A percentile compares a stretch with the other conserved stretches of the same genome.
Conservation (phyloP, 2,113 vertebrate species). For the Oriolus oriolus region DNA sequence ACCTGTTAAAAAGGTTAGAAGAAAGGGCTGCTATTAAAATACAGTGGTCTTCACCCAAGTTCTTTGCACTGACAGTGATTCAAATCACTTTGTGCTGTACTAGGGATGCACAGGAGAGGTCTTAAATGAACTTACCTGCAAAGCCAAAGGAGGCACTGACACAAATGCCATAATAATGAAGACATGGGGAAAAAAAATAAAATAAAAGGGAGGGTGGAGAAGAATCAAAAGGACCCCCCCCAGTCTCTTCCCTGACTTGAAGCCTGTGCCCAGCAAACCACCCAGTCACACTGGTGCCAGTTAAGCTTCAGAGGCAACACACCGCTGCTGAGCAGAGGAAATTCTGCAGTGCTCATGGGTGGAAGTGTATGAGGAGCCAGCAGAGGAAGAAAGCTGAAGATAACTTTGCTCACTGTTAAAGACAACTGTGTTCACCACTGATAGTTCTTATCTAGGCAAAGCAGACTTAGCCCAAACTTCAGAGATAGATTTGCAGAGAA, state of each 20-base stretch:
- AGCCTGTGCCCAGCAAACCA: not conserved
- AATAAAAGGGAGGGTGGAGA: not conserved
- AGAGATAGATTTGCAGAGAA: not conserved
- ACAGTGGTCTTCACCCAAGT: not conserved
- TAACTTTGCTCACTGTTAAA: not conserved
- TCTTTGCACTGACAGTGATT: not conserved
- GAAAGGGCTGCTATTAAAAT: not conserved
- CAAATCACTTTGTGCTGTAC: not conserved
- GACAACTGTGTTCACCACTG: not conserved
- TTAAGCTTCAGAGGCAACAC: not conserved
- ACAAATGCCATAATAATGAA: not conserved
- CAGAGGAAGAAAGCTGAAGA: conserved; percentile 1
- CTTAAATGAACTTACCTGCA: not conserved
- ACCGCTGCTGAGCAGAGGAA: not conserved
- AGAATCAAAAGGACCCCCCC: not conserved
- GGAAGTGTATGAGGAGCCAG: not conserved
- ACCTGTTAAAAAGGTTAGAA: not conserved
- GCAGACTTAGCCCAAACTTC: not conserved
- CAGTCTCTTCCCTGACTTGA: not conserved
- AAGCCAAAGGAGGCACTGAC: not conserved
- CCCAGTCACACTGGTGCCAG: not conserved
- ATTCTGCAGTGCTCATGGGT: not conserved
- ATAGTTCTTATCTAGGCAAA: not conserved
- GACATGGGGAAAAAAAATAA: rapidly evolving
- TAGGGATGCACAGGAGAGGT: not conserved